Percentiles rank a stretch among this genome's conserved stretches.
These are phyloP conservation scores for Argyresthia goedartella DNA, from an alignment of 2,888 invertebrate genomes.

Conservation along the genomic window DNA sequence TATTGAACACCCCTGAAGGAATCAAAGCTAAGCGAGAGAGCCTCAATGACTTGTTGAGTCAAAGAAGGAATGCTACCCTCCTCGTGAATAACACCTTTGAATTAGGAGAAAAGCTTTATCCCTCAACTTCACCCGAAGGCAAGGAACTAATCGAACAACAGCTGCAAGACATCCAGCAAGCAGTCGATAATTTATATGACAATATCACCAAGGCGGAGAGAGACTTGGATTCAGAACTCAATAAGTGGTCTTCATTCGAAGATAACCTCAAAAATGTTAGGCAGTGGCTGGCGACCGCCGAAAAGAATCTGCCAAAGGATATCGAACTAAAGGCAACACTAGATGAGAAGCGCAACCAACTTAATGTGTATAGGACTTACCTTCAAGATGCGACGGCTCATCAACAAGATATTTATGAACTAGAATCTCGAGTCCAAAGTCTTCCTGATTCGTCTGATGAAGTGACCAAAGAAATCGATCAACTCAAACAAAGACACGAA, in stretches of 20 bases:
- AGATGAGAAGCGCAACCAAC: slow-evolving; percentile 91
- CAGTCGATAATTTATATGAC: slow-evolving; percentile 86
- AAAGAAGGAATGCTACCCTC: slow-evolving; percentile 80
- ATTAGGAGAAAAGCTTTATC: slow-evolving; percentile 88
- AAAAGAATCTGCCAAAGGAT: slow-evolving; percentile 81
- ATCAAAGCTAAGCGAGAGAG: slow-evolving; percentile 77
- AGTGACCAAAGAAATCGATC: slow-evolving; percentile 78
- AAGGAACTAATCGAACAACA: slow-evolving; percentile 87
- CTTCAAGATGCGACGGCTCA: slow-evolving; percentile 87
- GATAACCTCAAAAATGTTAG: slow-evolving; percentile 84
- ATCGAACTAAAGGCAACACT: slow-evolving; percentile 86
- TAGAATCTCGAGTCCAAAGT: slow-evolving; percentile 83
- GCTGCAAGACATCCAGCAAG: slow-evolving; percentile 85
- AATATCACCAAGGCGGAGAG: slow-evolving; percentile 82
- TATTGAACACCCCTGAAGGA: slow-evolving; percentile 76
- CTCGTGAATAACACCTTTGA: slow-evolving; percentile 88
- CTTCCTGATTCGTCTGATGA: slow-evolving; percentile 84
- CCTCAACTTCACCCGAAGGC: slow-evolving; percentile 89
- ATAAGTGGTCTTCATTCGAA: slow-evolving; percentile 92
- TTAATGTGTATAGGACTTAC: slow-evolving; percentile 85
- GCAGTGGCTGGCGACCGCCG: slow-evolving; percentile 83
- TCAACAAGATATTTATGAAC: slow-evolving; percentile 86
- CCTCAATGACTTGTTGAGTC: slow-evolving; percentile 79
- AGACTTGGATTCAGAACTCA: slow-evolving; percentile 85
- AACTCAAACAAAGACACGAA: slow-evolving; percentile 80